Conservation (phyloP, 2,888 invertebrate species). For the Elgonia sp. region DNA sequence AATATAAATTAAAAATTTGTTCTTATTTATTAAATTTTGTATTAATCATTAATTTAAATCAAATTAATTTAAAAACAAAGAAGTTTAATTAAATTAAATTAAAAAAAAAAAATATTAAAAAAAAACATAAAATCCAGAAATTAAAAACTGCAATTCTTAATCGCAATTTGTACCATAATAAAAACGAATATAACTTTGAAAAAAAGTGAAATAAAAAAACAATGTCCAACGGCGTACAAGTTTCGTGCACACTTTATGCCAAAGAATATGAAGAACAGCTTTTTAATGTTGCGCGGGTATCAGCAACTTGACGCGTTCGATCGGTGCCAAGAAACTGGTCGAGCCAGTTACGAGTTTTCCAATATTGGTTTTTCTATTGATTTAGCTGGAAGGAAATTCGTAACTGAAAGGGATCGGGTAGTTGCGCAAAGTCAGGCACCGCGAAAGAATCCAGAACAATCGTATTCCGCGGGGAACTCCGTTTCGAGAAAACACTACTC, state of each 20-base stretch:
- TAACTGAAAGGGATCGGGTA: slow-evolving; percentile 71
- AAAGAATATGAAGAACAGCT: slow-evolving; percentile 68
- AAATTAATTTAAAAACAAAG: no score
- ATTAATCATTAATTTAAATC: no score
- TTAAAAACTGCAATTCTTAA: slow-evolving; percentile 12
- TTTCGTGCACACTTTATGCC: slow-evolving; percentile 52
- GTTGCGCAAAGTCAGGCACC: slow-evolving; percentile 72
- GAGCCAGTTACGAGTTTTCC: slow-evolving; percentile 72
- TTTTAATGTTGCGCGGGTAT: slow-evolving; percentile 62
- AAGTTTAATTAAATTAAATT: no score
- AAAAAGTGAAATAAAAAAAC: slow-evolving; percentile 32
- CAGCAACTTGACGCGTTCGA: slow-evolving; percentile 66
- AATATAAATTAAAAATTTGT: no score
- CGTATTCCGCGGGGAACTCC: slow-evolving; percentile 69
- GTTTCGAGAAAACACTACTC: slow-evolving; percentile 44
- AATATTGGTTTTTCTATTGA: slow-evolving; percentile 73
- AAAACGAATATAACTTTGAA: slow-evolving; percentile 43
- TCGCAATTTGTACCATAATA: slow-evolving; percentile 52
- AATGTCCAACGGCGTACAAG: slow-evolving; percentile 51
- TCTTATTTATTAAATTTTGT: no score
- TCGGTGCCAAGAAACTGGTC: slow-evolving; percentile 72
- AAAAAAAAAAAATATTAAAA: no score
- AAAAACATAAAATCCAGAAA: no score
- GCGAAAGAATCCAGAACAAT: slow-evolving; percentile 74
- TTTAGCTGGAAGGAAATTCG: slow-evolving; percentile 75